Conservation (phyloP, 1,140 invertebrate genomes). For the Halyomorpha halys region DNA sequence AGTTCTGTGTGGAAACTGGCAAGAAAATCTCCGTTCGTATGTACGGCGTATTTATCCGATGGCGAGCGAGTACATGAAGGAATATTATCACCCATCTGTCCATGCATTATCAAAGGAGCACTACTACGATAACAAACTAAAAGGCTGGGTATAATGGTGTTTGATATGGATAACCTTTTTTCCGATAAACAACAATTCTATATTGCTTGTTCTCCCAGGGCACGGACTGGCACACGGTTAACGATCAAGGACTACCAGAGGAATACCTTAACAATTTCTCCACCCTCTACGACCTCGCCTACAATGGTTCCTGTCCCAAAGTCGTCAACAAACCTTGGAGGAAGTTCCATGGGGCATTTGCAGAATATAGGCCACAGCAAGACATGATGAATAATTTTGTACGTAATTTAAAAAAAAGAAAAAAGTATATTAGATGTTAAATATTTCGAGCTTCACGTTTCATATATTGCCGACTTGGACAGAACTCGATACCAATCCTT, state of each 20-base stretch:
- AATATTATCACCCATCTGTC: neutral
- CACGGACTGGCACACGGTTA: neutral
- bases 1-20: conserved; percentile 9
- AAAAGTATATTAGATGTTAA: neutral
- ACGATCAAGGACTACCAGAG: neutral
- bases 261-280: conserved; percentile 12
- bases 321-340: neutral
- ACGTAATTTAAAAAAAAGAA: neutral
- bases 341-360: neutral
- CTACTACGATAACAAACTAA: conserved; percentile 7
- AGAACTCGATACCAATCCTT: too few relatives aligned
- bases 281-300: neutral
- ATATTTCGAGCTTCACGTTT: too few relatives aligned
- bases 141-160: neutral
- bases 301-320: neutral
- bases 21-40: neutral
- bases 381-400: conserved; percentile 13
- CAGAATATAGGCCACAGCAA: neutral
- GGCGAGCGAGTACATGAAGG: neutral
- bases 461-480: too few relatives aligned
- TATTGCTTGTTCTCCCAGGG: conserved; percentile 2
- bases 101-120: neutral
- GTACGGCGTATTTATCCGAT: neutral
- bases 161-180: neutral
- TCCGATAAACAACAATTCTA: neutral